Conservation (phyloP, 2,888 invertebrate species). For the Cheiracanthium punctorium region DNA sequence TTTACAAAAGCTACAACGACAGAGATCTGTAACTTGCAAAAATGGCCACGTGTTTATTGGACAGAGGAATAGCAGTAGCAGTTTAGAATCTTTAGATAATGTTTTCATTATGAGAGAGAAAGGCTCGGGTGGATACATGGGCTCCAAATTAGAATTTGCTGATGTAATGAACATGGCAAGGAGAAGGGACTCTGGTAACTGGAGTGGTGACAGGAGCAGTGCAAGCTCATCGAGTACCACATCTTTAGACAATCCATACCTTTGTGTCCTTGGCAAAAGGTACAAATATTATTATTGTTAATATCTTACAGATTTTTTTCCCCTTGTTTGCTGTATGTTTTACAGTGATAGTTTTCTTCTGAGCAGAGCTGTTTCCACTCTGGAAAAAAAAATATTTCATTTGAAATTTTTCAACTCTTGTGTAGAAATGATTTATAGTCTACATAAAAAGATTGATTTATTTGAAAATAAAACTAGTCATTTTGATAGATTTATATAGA, state of each 20-base stretch:
- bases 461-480: too few species aligned
- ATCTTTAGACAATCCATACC: conserved; percentile 91
- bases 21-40: conserved; percentile 69
- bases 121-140: conserved; percentile 17
- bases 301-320: background rate
- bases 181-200: conserved; percentile 90
- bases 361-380: too few species aligned
- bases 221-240: conserved; percentile 94
- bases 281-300: conserved; percentile 71
- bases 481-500: too few species aligned
- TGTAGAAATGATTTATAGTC: too few species aligned
- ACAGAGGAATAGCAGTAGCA: conserved; percentile 71
- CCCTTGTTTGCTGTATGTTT: background rate
- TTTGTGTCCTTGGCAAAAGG: conserved; percentile 86
- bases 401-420: too few species aligned
- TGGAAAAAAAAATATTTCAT: background rate
- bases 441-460: too few species aligned
- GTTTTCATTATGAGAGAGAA: conserved; percentile 55
- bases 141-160: conserved; percentile 80
- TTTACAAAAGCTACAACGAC: conserved; percentile 74
- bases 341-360: background rate
- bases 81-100: conserved; percentile 72
- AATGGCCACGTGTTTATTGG: conserved; percentile 40
- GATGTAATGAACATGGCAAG: conserved; percentile 83
- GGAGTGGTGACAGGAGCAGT: conserved; percentile 94